A percentile compares a stretch with the other conserved stretches of the same genome.
Evolutionary conservation across 2,888 invertebrate genomes (phyloP).

Genomic region (Cephus spinipes): DNA sequence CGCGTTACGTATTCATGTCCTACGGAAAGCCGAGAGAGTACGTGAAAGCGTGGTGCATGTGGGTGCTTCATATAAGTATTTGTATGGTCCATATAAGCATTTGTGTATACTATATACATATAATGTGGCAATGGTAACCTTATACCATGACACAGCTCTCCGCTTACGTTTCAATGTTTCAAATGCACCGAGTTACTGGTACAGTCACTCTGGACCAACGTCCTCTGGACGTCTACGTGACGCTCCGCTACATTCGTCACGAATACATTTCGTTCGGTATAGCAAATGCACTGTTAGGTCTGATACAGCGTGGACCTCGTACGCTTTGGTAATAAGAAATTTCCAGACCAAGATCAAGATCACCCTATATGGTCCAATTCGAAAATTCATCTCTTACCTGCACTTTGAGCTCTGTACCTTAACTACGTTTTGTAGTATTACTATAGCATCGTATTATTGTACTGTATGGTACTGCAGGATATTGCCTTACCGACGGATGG

Average conservation of each 20-base stretch:
- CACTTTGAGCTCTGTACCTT: not conserved
- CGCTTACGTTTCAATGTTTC: slow-evolving; percentile 24
- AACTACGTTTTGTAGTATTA: not conserved
- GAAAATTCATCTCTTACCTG: not conserved
- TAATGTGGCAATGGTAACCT: slow-evolving; percentile 12
- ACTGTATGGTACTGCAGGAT: not conserved
- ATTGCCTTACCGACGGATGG: not conserved
- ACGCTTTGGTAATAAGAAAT: not conserved
- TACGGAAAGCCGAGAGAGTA: slow-evolving; percentile 22
- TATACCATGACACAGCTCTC: not conserved
- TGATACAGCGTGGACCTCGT: not conserved
- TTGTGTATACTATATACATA: not conserved
- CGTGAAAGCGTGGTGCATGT: slow-evolving; percentile 14
- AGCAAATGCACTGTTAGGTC: not conserved
- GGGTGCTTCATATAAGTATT: not conserved
- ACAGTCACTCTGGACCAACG: not conserved
- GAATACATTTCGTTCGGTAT: not conserved
- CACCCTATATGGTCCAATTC: no score
- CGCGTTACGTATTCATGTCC: slow-evolving; percentile 39
- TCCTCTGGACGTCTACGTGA: not conserved
- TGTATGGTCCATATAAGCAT: slow-evolving; percentile 11
- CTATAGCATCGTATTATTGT: no score
- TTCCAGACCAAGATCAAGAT: not conserved
- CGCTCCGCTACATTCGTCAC: not conserved
- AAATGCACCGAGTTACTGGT: slow-evolving; percentile 19